Percentiles rank a stretch among this genome's conserved stretches.
These are phyloP conservation scores for Aphaenogaster rudis DNA, from an alignment of 1,140 invertebrate genomes.

Conservation along the genomic window DNA sequence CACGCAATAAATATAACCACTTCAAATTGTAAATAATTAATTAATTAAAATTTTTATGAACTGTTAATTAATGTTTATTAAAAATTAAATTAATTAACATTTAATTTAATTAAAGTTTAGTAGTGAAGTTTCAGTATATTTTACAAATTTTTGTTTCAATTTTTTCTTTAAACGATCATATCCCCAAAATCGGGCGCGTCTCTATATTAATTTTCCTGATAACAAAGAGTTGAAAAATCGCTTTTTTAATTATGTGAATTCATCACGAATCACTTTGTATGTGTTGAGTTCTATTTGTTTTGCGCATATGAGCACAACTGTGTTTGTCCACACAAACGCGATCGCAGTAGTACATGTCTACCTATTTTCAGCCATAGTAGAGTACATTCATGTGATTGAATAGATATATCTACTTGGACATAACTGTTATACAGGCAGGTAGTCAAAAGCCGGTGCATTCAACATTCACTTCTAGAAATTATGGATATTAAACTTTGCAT, in stretches of 20 bases:
- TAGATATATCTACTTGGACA: background rate
- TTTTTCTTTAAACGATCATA: background rate
- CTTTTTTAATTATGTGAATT: background rate
- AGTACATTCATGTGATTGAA: background rate
- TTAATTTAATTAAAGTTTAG: background rate
- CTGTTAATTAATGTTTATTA: background rate
- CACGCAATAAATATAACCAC: background rate
- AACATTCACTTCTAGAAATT: background rate
- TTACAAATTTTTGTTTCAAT: background rate
- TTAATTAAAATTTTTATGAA: background rate
- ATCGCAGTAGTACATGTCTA: slow-evolving; percentile 21
- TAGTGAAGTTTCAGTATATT: background rate
- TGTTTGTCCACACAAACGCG: background rate
- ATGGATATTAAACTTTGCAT: background rate
- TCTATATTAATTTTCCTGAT: slow-evolving; percentile 8
- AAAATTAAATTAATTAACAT: background rate
- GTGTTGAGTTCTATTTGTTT: background rate
- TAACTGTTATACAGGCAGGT: background rate
- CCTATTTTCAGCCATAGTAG: slow-evolving; percentile 28
- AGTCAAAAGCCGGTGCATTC: background rate
- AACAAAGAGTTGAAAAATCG: background rate
- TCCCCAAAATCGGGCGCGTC: too few species aligned
- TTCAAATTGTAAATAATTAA: background rate
- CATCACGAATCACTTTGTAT: background rate
- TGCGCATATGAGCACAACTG: background rate